Evolutionary conservation across 53 echinoderm and acorn worm species (phyloP).

Genomic region (Temnopleurus reevesii): DNA sequence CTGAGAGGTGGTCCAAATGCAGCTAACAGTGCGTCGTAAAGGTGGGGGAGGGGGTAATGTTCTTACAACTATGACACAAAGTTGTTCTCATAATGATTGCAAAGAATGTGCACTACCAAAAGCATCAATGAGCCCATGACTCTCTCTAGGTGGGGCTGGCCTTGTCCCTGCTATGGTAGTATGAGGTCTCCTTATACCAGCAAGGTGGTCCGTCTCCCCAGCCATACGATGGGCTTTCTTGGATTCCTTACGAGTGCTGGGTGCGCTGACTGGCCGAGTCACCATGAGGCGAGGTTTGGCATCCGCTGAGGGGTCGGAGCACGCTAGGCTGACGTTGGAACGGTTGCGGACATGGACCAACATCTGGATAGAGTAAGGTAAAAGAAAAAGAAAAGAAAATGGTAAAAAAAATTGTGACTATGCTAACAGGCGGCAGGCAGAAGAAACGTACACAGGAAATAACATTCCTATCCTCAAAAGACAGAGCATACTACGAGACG

Average conservation of each 20-base stretch:
- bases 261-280: slow-evolving; percentile 85
- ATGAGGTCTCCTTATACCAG: slow-evolving; percentile 30
- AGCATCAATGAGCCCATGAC: slow-evolving; percentile 8
- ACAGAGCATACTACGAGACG: too few species aligned
- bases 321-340: slow-evolving; percentile 89
- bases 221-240: slow-evolving; percentile 78
- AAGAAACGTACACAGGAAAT: neutral
- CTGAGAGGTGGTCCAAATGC: slow-evolving; percentile 46
- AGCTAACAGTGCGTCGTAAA: too few species aligned
- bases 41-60: too few species aligned
- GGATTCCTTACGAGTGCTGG: slow-evolving; percentile 77
- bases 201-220: slow-evolving; percentile 72
- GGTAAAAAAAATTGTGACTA: neutral
- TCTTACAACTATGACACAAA: too few species aligned
- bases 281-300: slow-evolving; percentile 52
- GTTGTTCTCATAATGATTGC: slow-evolving; percentile 48
- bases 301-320: slow-evolving; percentile 77
- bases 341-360: slow-evolving; percentile 92
- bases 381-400: neutral
- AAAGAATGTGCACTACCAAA: slow-evolving; percentile 45
- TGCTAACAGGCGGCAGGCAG: neutral
- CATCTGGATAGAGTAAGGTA: slow-evolving; percentile 65
- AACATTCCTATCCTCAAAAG: too few species aligned
- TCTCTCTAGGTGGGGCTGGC: neutral
- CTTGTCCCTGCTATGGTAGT: slow-evolving; percentile 51